These are phyloP conservation scores for Pemphigus obesinymphae DNA, from an alignment of 1,140 invertebrate species.

Conservation along the genomic window DNA sequence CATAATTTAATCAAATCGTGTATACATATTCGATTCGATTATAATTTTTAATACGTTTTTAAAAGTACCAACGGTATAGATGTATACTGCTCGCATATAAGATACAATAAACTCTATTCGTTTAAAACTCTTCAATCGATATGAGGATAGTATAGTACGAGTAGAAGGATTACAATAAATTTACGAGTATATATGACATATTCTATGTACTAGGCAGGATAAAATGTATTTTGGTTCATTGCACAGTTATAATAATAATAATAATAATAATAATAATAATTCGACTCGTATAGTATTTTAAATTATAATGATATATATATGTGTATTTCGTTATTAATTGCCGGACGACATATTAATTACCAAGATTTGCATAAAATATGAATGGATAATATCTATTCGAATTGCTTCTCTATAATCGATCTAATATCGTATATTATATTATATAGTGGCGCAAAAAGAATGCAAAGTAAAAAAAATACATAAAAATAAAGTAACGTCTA, in stretches of 20 bases:
- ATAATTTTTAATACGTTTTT: neutral
- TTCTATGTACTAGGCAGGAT: no score
- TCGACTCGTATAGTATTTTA: no score
- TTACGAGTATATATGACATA: no score
- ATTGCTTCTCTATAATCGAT: neutral
- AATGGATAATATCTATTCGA: neutral
- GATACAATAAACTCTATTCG: no score
- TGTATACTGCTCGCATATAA: no score
- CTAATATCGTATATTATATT: neutral
- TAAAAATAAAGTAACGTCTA: neutral
- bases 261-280: no score
- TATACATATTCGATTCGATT: neutral
- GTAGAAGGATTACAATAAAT: no score
- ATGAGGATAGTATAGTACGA: no score
- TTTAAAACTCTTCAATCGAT: no score
- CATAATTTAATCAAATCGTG: neutral
- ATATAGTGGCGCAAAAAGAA: neutral
- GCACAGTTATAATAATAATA: neutral
- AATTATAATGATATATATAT: no score
- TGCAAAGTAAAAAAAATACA: neutral
- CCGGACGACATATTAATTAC: constrained; percentile 3
- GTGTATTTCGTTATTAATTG: neutral
- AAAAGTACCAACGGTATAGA: no score
- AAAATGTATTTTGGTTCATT: neutral
- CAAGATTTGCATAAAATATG: neutral